A percentile compares a stretch with the other conserved stretches of the same genome.
These are phyloP conservation scores for Pogonognathellus flavescens DNA, from an alignment of 1,140 invertebrate genomes.

Conservation along the genomic window DNA sequence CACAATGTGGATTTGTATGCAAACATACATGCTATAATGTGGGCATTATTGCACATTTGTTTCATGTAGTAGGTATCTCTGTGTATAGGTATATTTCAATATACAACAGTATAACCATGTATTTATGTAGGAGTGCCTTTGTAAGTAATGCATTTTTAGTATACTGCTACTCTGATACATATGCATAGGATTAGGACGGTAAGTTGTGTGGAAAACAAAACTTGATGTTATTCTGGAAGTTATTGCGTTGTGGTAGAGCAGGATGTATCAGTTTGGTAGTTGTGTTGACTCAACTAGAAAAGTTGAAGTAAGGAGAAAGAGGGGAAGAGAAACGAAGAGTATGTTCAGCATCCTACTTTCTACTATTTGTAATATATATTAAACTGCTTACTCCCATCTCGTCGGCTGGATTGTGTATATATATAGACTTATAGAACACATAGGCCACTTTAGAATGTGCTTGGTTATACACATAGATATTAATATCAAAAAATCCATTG, in stretches of 20 bases:
- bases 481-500: not conserved
- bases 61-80: no score
- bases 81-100: no score
- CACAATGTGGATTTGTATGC: no score
- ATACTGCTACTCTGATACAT: no score
- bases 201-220: conserved; percentile 31
- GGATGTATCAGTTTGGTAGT: conserved; percentile 9
- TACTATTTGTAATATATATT: not conserved
- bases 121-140: no score
- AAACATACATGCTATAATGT: no score
- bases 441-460: not conserved
- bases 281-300: conserved; percentile 7
- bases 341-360: not conserved
- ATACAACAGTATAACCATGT: no score
- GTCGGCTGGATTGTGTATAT: not conserved
- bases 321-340: not conserved
- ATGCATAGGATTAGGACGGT: not conserved
- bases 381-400: conserved; percentile 8
- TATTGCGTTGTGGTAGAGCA: conserved; percentile 2
- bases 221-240: conserved; percentile 19
- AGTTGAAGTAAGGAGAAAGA: not conserved
- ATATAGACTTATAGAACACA: not conserved
- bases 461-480: not conserved
- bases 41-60: no score
- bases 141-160: no score